Evolutionary conservation across 2,888 invertebrate genomes (phyloP).

Genomic region (Scaptomyza parva): DNA sequence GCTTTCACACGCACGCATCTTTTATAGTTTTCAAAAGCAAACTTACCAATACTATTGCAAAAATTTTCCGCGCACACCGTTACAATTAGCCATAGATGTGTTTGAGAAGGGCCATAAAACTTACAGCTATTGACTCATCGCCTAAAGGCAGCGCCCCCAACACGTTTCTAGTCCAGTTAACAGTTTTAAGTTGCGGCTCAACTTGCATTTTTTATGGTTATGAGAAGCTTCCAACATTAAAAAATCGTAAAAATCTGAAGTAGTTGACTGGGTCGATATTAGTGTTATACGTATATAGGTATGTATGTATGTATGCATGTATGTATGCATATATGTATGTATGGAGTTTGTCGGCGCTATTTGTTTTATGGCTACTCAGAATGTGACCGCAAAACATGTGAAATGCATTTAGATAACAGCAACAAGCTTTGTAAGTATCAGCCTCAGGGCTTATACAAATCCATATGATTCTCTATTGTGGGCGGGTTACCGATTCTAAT

Average conservation of each 20-base stretch:
- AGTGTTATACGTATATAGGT: conserved; percentile 14
- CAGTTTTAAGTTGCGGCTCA: conserved; percentile 18
- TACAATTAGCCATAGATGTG: conserved; percentile 32
- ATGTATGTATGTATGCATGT: conserved; percentile 31
- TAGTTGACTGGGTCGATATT: conserved; percentile 41
- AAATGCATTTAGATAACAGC: conserved; percentile 72
- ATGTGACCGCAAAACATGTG: conserved; percentile 71
- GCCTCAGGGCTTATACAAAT: conserved; percentile 19
- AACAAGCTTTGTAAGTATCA: background rate
- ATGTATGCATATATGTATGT: conserved; percentile 37
- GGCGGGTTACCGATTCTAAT: conserved; percentile 68
- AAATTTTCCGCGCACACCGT: conserved; percentile 37
- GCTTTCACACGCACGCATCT: conserved; percentile 44
- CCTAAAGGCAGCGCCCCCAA: conserved; percentile 6
- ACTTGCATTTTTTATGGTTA: conserved; percentile 63
- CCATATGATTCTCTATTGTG: conserved; percentile 29
- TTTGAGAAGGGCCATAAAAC: conserved; percentile 27
- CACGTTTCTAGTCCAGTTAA: conserved; percentile 12
- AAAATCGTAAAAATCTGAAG: conserved; percentile 61
- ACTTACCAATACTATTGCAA: conserved; percentile 25
- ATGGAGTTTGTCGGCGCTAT: conserved; percentile 55
- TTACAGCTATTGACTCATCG: conserved; percentile 60
- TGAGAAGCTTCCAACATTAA: conserved; percentile 71
- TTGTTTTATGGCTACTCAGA: conserved; percentile 62
- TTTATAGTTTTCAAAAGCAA: conserved; percentile 19